These are phyloP conservation scores for Ephydatia muelleri DNA, from an alignment of 37 sponge, comb jelly and placozoan species.

Conservation along the genomic window DNA sequence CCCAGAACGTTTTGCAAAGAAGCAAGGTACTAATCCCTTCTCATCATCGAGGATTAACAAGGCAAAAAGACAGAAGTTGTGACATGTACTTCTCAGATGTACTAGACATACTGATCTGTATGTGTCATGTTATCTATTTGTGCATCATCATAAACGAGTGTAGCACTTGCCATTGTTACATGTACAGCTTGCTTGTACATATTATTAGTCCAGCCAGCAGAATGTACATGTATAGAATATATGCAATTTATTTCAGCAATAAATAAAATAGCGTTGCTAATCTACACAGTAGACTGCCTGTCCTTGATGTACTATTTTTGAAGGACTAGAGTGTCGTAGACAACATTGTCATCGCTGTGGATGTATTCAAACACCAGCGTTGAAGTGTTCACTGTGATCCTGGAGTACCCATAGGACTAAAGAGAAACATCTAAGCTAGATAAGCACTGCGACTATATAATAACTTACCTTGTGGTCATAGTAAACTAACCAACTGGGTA, in stretches of 20 bases:
- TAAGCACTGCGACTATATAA: background rate
- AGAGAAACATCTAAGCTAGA: background rate
- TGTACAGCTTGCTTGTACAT: background rate
- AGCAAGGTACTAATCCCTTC: background rate
- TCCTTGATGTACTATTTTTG: constrained; percentile 16
- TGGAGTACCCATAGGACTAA: constrained; percentile 67
- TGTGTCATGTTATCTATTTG: background rate
- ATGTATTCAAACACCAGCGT: constrained; percentile 69
- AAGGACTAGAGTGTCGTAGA: constrained; percentile 40
- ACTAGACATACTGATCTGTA: too few species aligned
- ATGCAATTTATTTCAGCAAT: background rate
- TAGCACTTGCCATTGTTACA: background rate
- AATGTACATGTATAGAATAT: too few species aligned
- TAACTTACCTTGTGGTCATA: background rate
- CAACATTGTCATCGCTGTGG: constrained; percentile 45
- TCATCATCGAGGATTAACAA: background rate
- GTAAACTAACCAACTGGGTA: background rate
- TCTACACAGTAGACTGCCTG: background rate
- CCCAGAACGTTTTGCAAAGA: background rate
- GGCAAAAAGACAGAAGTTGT: background rate
- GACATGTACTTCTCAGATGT: background rate
- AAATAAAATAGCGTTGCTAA: background rate
- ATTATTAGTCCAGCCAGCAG: background rate
- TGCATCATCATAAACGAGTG: background rate
- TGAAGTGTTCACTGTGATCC: constrained; percentile 48